These are phyloP conservation scores for Stenichneumon culpator DNA, from an alignment of 2,888 invertebrate genomes.

Conservation along the genomic window DNA sequence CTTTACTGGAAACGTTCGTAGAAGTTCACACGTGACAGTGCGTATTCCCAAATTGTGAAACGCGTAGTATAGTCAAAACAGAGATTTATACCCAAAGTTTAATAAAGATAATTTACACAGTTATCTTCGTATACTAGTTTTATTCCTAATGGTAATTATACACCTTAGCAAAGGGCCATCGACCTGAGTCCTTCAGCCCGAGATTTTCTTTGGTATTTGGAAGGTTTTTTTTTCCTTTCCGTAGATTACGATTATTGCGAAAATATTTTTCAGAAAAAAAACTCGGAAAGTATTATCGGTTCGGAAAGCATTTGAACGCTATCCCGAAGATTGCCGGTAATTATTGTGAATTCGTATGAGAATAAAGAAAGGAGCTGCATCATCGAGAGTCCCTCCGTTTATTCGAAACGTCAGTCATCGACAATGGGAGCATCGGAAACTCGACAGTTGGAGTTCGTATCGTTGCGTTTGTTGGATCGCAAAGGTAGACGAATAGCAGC, in stretches of 20 bases:
- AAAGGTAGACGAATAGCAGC: conserved; percentile 59
- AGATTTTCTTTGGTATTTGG: no score
- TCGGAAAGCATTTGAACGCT: background rate
- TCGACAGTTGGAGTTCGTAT: conserved; percentile 73
- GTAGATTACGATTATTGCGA: background rate
- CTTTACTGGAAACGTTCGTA: background rate
- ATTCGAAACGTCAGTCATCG: conserved; percentile 39
- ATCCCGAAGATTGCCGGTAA: background rate
- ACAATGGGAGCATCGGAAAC: conserved; percentile 64
- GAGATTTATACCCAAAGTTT: no score
- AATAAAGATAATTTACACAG: no score
- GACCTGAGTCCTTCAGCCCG: no score
- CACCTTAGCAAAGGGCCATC: no score
- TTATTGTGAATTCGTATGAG: conserved; percentile 1
- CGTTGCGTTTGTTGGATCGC: conserved; percentile 70
- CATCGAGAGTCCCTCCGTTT: conserved; percentile 14
- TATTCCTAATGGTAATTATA: no score
- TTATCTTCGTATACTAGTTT: no score
- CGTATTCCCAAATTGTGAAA: background rate
- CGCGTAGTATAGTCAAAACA: no score
- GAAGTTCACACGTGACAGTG: background rate
- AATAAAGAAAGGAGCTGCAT: conserved; percentile 25
- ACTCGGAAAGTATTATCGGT: background rate
- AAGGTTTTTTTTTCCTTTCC: no score
- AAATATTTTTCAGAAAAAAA: background rate